Conservation (phyloP, 2,888 invertebrate genomes). For the Scaptomyza polygonia region DNA sequence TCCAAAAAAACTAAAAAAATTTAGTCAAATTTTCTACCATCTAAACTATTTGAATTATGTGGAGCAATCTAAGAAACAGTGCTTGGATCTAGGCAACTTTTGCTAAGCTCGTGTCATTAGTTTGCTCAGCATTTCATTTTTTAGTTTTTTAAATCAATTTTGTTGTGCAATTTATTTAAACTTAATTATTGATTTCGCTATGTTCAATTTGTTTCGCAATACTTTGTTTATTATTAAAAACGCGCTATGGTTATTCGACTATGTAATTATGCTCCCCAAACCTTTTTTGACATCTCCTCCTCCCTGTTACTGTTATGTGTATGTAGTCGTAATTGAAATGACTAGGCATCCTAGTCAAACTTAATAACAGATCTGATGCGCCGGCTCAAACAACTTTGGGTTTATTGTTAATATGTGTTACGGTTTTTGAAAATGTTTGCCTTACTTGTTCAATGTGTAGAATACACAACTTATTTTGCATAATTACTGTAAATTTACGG, state of each 20-base stretch:
- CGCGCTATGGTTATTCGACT: conserved; percentile 71
- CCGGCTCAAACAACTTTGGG: conserved; percentile 18
- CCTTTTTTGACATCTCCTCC: neutral
- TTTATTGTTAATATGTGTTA: neutral
- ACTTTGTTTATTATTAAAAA: conserved; percentile 50
- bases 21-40: conserved; percentile 39
- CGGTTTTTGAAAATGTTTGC: conserved; percentile 7
- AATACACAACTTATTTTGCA: neutral
- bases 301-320: conserved; percentile 43
- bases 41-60: conserved; percentile 13
- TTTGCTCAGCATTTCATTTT: conserved; percentile 17
- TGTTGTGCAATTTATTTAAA: conserved; percentile 54
- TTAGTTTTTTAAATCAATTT: conserved; percentile 56
- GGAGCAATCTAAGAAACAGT: conserved; percentile 17
- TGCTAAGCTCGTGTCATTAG: neutral
- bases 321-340: conserved; percentile 36
- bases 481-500: neutral
- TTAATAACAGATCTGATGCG: conserved; percentile 22
- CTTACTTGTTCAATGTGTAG: neutral
- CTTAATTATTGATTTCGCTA: conserved; percentile 66
- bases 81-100: conserved; percentile 7
- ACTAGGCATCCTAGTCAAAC: conserved; percentile 64
- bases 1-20: neutral
- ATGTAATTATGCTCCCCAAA: conserved; percentile 36
- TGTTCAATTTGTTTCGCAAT: conserved; percentile 54